A percentile compares a stretch with the other conserved stretches of the same genome.
Conservation (phyloP, 2,113 vertebrate genomes). For the Salvator merianae region DNA sequence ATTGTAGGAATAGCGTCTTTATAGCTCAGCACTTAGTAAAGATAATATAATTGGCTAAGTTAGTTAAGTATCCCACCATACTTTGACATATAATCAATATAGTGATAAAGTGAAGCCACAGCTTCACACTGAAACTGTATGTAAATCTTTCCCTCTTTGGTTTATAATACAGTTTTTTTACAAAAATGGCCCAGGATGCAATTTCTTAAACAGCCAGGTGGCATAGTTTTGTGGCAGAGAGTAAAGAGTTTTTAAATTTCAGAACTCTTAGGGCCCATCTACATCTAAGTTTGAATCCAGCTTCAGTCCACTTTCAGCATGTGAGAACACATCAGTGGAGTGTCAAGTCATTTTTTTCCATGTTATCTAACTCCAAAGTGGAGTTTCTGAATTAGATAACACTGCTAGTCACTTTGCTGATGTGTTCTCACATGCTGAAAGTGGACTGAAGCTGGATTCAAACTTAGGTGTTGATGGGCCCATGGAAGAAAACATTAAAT, state of each 20-base stretch:
- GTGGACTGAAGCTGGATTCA: too few relatives aligned
- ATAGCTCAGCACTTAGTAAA: slow-evolving; percentile 46
- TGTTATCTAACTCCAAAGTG: too few relatives aligned
- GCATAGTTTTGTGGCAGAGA: background rate
- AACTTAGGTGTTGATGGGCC: too few relatives aligned
- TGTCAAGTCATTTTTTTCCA: too few relatives aligned
- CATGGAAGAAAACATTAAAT: background rate
- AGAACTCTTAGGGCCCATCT: background rate
- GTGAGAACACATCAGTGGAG: too few relatives aligned
- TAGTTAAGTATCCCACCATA: slow-evolving; percentile 38
- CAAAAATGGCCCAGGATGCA: background rate
- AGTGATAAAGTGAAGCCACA: slow-evolving; percentile 49
- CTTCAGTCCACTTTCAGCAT: too few relatives aligned
- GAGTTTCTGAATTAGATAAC: too few relatives aligned
- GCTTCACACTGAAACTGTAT: slow-evolving; percentile 38
- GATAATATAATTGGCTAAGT: slow-evolving; percentile 56
- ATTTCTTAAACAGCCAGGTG: slow-evolving; percentile 36
- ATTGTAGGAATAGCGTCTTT: slow-evolving; percentile 39
- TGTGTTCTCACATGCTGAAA: too few relatives aligned
- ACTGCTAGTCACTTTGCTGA: too few relatives aligned
- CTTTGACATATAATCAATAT: slow-evolving; percentile 44
- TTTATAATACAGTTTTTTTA: slow-evolving; percentile 26
- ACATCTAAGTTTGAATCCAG: too few relatives aligned
- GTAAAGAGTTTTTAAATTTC: background rate
- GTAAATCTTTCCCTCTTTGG: slow-evolving; percentile 24